These are phyloP conservation scores for Acrocyrtus sp. DNA, from an alignment of 2,888 invertebrate species.

Conservation along the genomic window DNA sequence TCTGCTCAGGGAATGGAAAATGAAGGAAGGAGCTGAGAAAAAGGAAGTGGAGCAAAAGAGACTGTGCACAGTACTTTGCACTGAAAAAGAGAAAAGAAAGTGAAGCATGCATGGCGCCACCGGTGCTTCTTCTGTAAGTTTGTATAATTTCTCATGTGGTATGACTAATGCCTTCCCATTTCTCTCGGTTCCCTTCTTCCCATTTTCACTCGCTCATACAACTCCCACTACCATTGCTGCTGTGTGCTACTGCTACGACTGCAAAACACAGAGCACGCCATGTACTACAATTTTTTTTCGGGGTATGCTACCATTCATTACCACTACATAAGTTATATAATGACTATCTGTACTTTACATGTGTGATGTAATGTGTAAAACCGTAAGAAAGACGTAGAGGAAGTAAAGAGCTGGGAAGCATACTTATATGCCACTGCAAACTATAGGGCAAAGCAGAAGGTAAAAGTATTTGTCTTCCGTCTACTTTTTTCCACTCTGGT, in stretches of 20 bases:
- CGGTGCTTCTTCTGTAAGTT: conserved; percentile 38
- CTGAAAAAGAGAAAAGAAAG: conserved; percentile 23
- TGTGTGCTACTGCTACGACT: too few relatives aligned
- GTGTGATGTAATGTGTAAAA: too few relatives aligned
- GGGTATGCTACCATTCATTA: conserved; percentile 21
- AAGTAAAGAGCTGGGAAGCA: too few relatives aligned
- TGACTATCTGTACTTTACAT: too few relatives aligned
- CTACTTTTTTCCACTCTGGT: too few relatives aligned
- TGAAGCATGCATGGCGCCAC: conserved; percentile 40
- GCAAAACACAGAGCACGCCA: conserved; percentile 9
- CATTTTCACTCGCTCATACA: conserved; percentile 28
- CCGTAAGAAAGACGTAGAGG: too few relatives aligned
- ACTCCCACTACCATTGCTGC: too few relatives aligned
- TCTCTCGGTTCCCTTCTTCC: conserved; percentile 46
- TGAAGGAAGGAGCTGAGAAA: conserved; percentile 18
- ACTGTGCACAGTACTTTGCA: too few relatives aligned
- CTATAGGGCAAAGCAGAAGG: too few relatives aligned
- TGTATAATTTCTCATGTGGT: conserved; percentile 49
- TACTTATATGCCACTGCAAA: too few relatives aligned
- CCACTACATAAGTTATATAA: conserved; percentile 7
- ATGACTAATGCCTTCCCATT: conserved; percentile 63
- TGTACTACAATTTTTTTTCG: conserved; percentile 12
- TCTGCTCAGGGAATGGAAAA: conserved; percentile 11
- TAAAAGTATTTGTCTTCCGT: too few relatives aligned
- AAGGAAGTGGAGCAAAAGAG: conserved; percentile 14